Evolutionary conservation across 1,140 invertebrate species (phyloP), one percentile per base, ranked within the genome.

Genomic region (Rhagoletis zephyria): DNA sequence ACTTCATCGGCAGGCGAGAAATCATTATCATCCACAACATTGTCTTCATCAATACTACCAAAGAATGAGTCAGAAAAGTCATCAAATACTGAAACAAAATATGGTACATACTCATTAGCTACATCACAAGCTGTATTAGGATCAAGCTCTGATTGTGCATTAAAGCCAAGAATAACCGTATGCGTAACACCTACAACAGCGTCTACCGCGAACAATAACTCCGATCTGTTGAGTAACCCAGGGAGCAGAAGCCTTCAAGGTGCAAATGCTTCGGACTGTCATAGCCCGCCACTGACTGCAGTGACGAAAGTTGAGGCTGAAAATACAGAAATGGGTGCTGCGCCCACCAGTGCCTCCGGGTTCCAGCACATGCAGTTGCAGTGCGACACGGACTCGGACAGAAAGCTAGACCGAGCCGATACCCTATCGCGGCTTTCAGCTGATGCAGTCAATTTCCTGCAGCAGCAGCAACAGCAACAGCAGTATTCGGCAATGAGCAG

Each of bases 401-500:
- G 67, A 60, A 85, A 60, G 19, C 60, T 70, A 65, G 59, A 59
- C 40, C 40, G 48, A 70, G n/a, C 86, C 56, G 64, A 87, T 19
- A 30, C 89, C 87, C 85, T 7, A 56, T 56, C 51, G 10, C 51
- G 51, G 51, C 51, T 56, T 56, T 56, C 85, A 12, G 70, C 60
- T 30, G 16, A 61, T 85, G 81, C 67, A 64, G 77, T 67, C 1
- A 74, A 14, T 4, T 74, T 48, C 45, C 42, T 45, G 40, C 42
- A 70, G 67, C 67, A 70, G 67, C 67, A 74, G 67, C 67, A 67
- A 12, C 30, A 19, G 42, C 10, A 67, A 30, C 30, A 56, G 51
- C 51, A 63, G 6, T 56, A 2, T 81, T 14, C 48, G 45, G 16
- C 74, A 81, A 81, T 56, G 48, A 10, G 48, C 2, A 56, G 74